phyloP scores from a whole-genome alignment of 2,888 invertebrate species.

The Onchidella celtica region DNA sequence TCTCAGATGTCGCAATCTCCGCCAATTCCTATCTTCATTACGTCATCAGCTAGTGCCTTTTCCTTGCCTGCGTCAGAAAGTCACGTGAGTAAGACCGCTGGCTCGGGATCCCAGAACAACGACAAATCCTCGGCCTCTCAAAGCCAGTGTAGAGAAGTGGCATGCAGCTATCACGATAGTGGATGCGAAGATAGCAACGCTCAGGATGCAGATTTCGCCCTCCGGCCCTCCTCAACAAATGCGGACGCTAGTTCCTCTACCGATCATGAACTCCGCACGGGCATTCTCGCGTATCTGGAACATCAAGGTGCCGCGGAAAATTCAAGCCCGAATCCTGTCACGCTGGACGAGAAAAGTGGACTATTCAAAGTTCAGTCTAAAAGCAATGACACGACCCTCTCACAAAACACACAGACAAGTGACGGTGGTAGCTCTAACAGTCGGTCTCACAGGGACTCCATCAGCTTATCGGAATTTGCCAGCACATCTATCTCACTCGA shows the following conservation, averaged over 20 bases:
- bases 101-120: background rate
- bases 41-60: background rate
- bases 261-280: background rate
- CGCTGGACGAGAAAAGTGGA: conserved; percentile 19
- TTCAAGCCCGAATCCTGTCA: background rate
- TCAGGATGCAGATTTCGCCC: background rate
- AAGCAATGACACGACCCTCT: too few relatives aligned
- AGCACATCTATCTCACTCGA: conserved; percentile 23
- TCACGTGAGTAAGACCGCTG: background rate
- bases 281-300: background rate
- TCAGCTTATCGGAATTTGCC: conserved; percentile 4
- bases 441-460: background rate
- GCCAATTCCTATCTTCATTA: background rate
- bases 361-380: too few relatives aligned
- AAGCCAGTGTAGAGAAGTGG: too few relatives aligned
- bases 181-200: background rate
- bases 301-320: background rate
- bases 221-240: background rate
- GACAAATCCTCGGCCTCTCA: background rate
- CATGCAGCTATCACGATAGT: background rate
- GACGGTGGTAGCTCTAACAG: too few relatives aligned
- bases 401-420: too few relatives aligned
- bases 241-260: background rate
- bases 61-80: background rate
- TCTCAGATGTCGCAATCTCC: background rate